A percentile compares a stretch with the other conserved stretches of the same genome.
These are phyloP conservation scores for Astropecten irregularis DNA, from an alignment of 53 echinoderm and acorn worm genomes.

Conservation along the genomic window DNA sequence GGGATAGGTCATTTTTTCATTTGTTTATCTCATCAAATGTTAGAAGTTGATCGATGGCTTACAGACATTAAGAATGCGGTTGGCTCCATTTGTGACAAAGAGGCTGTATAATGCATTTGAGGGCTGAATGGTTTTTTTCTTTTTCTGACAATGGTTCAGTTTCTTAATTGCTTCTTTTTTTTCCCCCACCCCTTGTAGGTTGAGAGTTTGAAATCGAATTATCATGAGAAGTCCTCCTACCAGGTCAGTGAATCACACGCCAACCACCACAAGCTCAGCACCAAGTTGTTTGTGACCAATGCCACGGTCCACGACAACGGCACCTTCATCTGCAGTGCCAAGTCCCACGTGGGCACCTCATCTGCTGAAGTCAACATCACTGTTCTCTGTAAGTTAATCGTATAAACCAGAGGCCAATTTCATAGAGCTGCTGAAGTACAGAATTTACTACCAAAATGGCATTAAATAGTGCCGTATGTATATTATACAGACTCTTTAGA, in stretches of 20 bases:
- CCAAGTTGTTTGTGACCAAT: not conserved
- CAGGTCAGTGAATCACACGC: constrained; percentile 6
- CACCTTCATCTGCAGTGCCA: constrained; percentile 5
- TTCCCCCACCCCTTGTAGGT: not conserved
- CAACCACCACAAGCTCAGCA: constrained; percentile 20
- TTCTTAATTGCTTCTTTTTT: too few relatives aligned
- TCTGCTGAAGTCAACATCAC: constrained; percentile 21
- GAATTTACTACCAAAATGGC: not conserved
- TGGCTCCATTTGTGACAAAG: too few relatives aligned
- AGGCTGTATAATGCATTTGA: too few relatives aligned
- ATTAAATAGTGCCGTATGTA: not conserved
- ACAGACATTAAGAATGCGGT: too few relatives aligned
- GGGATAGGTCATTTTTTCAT: too few relatives aligned
- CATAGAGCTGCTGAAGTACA: too few relatives aligned
- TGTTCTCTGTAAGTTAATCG: constrained; percentile 39
- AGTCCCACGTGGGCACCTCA: constrained; percentile 1
- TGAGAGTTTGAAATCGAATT: constrained; percentile 18
- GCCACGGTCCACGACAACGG: constrained; percentile 26
- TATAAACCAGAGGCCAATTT: too few relatives aligned
- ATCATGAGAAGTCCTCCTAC: constrained; percentile 12
- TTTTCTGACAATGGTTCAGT: not conserved
- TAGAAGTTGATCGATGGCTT: too few relatives aligned
- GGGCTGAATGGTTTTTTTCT: too few relatives aligned
- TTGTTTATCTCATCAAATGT: too few relatives aligned
- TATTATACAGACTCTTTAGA: not conserved